These are phyloP conservation scores for Aphelenchoides bicaudatus DNA, from an alignment of 2,888 invertebrate genomes.

Conservation along the genomic window DNA sequence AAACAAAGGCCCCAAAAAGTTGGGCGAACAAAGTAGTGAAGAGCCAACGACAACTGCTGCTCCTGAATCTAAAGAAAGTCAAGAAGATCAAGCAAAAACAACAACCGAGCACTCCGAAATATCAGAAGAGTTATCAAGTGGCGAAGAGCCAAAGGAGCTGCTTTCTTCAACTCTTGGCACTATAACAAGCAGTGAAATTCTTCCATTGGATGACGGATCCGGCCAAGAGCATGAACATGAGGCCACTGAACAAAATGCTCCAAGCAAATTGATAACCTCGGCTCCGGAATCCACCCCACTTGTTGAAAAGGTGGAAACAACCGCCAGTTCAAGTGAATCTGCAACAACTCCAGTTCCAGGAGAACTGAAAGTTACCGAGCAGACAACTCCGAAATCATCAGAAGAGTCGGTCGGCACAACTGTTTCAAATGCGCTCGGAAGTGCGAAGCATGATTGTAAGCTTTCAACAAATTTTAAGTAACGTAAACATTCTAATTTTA, in stretches of 20 bases:
- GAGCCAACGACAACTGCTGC: conserved; percentile 20
- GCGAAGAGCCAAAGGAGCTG: conserved; percentile 3
- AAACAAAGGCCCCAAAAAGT: no score
- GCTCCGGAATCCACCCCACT: conserved; percentile 5
- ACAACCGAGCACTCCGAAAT: conserved; percentile 20
- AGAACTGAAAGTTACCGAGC: neutral
- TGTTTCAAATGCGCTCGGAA: no score
- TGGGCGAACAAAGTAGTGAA: no score
- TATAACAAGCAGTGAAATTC: neutral
- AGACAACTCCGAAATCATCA: neutral
- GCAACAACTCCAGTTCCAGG: neutral
- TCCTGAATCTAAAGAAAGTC: neutral
- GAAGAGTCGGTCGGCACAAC: neutral
- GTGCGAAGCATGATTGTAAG: no score
- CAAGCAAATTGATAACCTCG: neutral
- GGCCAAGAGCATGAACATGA: conserved; percentile 4
- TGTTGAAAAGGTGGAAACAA: neutral
- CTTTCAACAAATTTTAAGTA: neutral
- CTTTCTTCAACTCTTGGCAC: neutral
- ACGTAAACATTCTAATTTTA: conserved; percentile 5
- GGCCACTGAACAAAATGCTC: neutral
- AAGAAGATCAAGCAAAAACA: conserved; percentile 1
- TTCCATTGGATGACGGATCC: conserved; percentile 3
- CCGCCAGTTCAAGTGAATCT: neutral
- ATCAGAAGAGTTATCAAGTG: neutral